Conservation (phyloP, 2,797 vertebrate genomes). For the Lemur catta region DNA sequence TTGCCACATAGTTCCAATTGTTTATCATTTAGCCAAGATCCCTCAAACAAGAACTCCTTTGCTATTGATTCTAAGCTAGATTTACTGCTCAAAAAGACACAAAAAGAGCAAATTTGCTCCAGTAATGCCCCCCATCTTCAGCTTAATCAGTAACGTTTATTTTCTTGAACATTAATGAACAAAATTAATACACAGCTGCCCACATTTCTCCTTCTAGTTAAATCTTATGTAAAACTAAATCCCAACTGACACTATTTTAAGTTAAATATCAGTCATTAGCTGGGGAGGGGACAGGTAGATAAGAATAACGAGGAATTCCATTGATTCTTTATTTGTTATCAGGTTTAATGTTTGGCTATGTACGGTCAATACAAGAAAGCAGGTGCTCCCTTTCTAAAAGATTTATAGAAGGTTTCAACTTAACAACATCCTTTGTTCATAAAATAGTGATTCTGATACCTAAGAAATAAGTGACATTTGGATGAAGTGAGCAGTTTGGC, state of each 20-base stretch:
- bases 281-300: not conserved
- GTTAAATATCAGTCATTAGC: not conserved
- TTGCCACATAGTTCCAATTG: not conserved
- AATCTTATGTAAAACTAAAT: conserved; percentile 23
- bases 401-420: not conserved
- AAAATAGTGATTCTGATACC: not conserved
- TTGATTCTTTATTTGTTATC: not conserved
- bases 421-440: not conserved
- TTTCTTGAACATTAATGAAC: not conserved
- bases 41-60: conserved; percentile 29
- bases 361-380: not conserved
- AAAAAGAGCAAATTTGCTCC: not conserved
- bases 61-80: not conserved
- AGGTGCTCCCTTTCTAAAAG: not conserved
- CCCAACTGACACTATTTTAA: not conserved
- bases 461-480: not conserved
- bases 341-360: not conserved
- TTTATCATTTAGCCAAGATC: conserved; percentile 28
- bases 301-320: not conserved
- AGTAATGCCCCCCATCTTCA: not conserved
- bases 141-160: not conserved
- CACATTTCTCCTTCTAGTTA: not conserved
- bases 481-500: not conserved
- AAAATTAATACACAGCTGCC: not conserved
- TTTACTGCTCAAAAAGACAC: conserved; percentile 43